phyloP scores from a whole-genome alignment of 2,797 vertebrate species.

The Strix occidentalis region DNA sequence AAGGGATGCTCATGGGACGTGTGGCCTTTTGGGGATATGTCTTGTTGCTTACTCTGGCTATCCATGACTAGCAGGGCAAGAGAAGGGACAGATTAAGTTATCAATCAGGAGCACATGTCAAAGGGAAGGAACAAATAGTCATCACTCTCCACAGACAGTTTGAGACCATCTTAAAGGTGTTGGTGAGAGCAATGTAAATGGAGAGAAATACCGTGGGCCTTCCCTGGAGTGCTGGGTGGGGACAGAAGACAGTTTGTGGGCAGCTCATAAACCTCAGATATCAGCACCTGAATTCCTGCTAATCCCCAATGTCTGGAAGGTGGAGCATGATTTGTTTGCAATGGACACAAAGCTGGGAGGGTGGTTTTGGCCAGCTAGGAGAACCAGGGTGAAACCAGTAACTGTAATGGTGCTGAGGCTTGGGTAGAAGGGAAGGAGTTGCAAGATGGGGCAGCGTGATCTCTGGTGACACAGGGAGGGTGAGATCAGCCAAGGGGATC shows the following conservation, averaged over 20 bases:
- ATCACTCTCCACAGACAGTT: fast-evolving
- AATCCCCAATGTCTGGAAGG: neutral
- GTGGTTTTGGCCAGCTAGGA: neutral
- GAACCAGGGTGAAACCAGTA: neutral
- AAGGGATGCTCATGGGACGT: neutral
- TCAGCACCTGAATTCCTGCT: neutral
- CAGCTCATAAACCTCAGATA: neutral
- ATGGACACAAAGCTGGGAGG: constrained; percentile 8
- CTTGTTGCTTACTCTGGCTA: neutral
- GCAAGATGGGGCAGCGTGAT: neutral
- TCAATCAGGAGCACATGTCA: neutral
- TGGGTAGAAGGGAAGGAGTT: neutral
- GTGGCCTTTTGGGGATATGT: neutral
- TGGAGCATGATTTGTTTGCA: neutral
- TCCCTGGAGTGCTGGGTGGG: neutral
- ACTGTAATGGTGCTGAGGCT: neutral
- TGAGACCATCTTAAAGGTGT: neutral
- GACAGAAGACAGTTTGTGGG: neutral
- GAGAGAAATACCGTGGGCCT: neutral
- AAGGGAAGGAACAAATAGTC: neutral
- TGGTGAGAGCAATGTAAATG: neutral
- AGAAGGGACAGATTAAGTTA: neutral
- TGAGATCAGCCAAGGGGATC: neutral
- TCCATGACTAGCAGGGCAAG: neutral
- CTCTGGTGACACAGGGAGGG: neutral